A percentile compares a stretch with the other conserved stretches of the same genome.
These are phyloP conservation scores for Vesta saturnalis DNA, from an alignment of 2,888 invertebrate species.

Conservation along the genomic window DNA sequence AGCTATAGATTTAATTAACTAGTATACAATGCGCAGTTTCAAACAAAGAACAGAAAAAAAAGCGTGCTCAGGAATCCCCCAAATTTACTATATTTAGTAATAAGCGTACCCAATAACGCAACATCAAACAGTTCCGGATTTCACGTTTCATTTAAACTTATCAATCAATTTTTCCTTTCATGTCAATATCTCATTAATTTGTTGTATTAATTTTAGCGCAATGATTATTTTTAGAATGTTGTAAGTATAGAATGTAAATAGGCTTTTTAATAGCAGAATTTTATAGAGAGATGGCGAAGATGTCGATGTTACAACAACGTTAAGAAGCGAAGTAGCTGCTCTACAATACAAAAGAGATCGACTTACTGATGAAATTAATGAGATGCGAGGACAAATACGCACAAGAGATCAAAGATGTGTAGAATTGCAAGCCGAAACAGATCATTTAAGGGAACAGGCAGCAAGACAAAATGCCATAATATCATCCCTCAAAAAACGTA, in stretches of 20 bases:
- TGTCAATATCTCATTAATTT: neutral
- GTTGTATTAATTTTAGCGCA: no score
- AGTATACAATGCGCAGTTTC: neutral
- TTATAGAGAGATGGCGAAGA: constrained; percentile 66
- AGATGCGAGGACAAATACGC: constrained; percentile 73
- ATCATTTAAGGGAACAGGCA: constrained; percentile 82
- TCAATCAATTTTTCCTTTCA: neutral
- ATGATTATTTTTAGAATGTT: no score
- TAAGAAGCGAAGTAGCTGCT: constrained; percentile 86
- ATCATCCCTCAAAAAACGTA: constrained; percentile 80
- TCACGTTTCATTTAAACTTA: no score
- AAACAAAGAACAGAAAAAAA: neutral
- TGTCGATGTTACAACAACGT: constrained; percentile 75
- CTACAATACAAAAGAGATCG: constrained; percentile 86
- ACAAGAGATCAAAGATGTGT: constrained; percentile 76
- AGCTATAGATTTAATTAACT: no score
- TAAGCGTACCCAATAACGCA: neutral
- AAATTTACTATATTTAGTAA: no score
- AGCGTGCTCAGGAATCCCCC: neutral
- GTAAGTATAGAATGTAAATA: neutral
- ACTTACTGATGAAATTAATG: constrained; percentile 75
- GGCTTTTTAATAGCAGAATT: neutral
- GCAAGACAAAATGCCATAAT: constrained; percentile 85
- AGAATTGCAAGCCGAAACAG: constrained; percentile 82
- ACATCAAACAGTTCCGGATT: neutral